phyloP scores from a whole-genome alignment of 2,888 invertebrate species.

The Merodon equestris region DNA sequence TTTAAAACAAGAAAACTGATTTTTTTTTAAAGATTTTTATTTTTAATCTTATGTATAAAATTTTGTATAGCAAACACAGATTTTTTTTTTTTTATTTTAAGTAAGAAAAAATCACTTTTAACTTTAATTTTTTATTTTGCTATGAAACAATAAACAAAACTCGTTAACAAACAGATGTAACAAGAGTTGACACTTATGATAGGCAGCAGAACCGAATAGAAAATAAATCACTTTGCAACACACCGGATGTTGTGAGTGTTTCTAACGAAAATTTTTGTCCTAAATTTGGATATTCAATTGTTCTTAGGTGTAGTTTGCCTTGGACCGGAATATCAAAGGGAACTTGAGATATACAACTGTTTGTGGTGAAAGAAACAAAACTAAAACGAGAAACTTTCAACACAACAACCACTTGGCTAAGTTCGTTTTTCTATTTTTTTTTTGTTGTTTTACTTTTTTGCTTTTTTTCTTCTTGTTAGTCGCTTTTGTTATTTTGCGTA shows the following conservation, averaged over 20 bases:
- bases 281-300: constrained; percentile 22
- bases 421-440: constrained; percentile 6
- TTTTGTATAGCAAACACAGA: constrained; percentile 23
- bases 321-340: constrained; percentile 52
- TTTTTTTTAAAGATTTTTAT: constrained; percentile 2
- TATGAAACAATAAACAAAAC: too few relatives aligned
- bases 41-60: constrained; percentile 35
- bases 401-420: constrained; percentile 34
- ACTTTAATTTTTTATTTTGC: not conserved
- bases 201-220: not conserved
- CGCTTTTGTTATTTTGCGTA: not conserved
- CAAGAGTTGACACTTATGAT: constrained; percentile 12
- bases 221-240: constrained; percentile 19
- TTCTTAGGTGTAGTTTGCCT: constrained; percentile 42
- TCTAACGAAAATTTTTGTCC: constrained; percentile 15
- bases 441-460: too few relatives aligned
- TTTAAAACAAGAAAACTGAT: constrained; percentile 39
- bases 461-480: too few relatives aligned
- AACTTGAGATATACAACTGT: constrained; percentile 22
- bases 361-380: constrained; percentile 5
- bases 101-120: constrained; percentile 16
- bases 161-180: too few relatives aligned
- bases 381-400: not conserved
- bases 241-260: constrained; percentile 14
- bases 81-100: constrained; percentile 4